Base-by-base conservation (phyloP, 2,888 invertebrate species). In the Heliconius ethilla region DNA sequence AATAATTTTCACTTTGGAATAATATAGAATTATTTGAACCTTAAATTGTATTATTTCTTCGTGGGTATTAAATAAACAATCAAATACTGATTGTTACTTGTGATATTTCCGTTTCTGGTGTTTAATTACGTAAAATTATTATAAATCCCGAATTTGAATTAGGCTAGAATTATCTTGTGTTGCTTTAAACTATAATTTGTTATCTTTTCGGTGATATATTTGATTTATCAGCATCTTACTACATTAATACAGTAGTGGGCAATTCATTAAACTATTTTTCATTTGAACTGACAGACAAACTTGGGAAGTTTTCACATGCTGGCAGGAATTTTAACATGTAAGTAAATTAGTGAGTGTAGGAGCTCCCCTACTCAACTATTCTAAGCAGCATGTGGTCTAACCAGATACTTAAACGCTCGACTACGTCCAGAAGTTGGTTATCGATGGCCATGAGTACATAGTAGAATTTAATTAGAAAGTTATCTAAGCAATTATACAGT, bases 401-500 rank as follows among this genome's bases (percentile, higher is more conserved):
- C 40, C 40, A 25, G 40, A 25, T 69, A 37, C n/a, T n/a, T 67
- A 13, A 37, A 67, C 7, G 25, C 40, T 18, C 25, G n/a, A 40
- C 69, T 45, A 25, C 40, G 9, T 15, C 40, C 25, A 63, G 63
- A 63, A 45, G 27, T 40, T 15, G 22, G 40, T 18, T 74, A 63
- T 22, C 62, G 66, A 40, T 45, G 22, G 59, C 18, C 65, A 70
- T 70, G 55, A 70, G 75, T 79, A 63, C 55, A 27, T 15, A n/a
- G 77, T 77, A 75, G 62, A 75, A 70, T 74, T 76, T 75, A 77
- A 80, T 79, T 79, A 73, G 69, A 63, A 80, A 79, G 77, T 77
- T 77, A 73, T 79, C 45, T 59, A 29, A 73, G 72, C 75, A 77
- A 79, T 80, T 80, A 75, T 79, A 70, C 80, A 75, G 79, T 77